Percentiles rank a stretch among this genome's conserved stretches.
Evolutionary conservation across 1,140 invertebrate species (phyloP).

Genomic region (Diorhabda elongata): DNA sequence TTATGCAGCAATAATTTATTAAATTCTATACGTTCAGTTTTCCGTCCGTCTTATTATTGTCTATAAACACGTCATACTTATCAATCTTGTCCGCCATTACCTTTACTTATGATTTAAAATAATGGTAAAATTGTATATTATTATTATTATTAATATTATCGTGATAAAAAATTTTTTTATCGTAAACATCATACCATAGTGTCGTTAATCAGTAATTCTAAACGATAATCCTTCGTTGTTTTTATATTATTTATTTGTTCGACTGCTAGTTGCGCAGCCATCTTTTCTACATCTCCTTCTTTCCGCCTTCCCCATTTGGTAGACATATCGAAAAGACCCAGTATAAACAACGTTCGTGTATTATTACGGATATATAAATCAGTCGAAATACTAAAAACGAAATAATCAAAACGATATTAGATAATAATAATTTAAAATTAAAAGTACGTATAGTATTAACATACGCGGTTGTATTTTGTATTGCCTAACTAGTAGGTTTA

Average conservation of each 20-base stretch:
- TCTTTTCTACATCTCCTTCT: conserved; percentile 69
- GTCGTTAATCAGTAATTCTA: conserved; percentile 73
- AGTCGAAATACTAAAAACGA: too few species aligned
- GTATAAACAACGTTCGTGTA: conserved; percentile 51
- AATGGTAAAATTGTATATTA: not conserved
- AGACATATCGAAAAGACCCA: conserved; percentile 74
- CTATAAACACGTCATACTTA: too few species aligned
- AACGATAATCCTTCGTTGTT: conserved; percentile 64
- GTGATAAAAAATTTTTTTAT: too few species aligned
- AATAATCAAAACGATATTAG: too few species aligned
- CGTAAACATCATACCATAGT: conserved; percentile 61
- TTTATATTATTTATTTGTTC: conserved; percentile 66
- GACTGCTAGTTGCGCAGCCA: conserved; percentile 69
- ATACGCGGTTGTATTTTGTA: too few species aligned
- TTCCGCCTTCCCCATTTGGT: conserved; percentile 54
- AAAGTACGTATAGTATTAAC: too few species aligned
- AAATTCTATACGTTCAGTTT: too few species aligned
- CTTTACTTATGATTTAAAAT: not conserved
- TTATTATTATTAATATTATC: not conserved
- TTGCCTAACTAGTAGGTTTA: too few species aligned
- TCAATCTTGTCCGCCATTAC: not conserved
- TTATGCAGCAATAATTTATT: too few species aligned
- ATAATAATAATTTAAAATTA: too few species aligned
- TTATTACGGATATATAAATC: not conserved
- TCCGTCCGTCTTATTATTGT: too few species aligned